Conservation (phyloP, 1,140 invertebrate species). For the Drosophila kurseongensis region DNA sequence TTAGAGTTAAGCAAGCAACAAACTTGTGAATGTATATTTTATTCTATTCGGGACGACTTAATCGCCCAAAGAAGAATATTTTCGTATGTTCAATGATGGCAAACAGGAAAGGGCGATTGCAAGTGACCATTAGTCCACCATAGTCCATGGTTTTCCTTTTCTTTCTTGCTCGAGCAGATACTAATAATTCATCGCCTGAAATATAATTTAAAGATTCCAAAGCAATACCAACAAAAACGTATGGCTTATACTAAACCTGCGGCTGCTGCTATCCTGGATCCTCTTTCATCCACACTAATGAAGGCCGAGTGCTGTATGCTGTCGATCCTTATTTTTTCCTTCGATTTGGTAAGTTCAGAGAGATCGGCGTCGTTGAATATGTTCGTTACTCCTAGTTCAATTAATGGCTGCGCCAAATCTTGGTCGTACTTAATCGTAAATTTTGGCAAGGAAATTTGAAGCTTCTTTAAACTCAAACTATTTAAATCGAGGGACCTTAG, state of each 20-base stretch:
- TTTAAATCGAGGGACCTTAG: not conserved
- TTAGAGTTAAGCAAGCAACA: too few species aligned
- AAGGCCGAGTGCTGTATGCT: not conserved
- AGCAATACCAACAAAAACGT: not conserved
- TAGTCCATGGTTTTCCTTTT: too few species aligned
- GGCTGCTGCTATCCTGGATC: not conserved
- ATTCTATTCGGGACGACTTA: not conserved
- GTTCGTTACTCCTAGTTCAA: conserved; percentile 1
- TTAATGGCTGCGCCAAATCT: conserved; percentile 17
- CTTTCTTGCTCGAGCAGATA: too few species aligned
- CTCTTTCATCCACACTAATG: not conserved
- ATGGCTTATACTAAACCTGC: conserved; percentile 5
- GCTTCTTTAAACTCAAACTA: not conserved
- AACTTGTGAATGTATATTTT: too few species aligned
- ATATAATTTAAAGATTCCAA: not conserved
- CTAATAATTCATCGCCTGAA: not conserved
- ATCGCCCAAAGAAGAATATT: conserved; percentile 10
- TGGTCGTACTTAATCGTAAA: conserved; percentile 5
- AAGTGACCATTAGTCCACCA: not conserved
- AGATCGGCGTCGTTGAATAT: conserved; percentile 4
- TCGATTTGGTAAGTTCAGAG: not conserved
- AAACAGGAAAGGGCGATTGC: conserved; percentile 22
- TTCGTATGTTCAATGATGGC: not conserved
- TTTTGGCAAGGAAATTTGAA: not conserved
- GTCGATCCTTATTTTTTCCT: not conserved